phyloP scores from a whole-genome alignment of 2,113 vertebrate genomes.

The Strix aluco region DNA sequence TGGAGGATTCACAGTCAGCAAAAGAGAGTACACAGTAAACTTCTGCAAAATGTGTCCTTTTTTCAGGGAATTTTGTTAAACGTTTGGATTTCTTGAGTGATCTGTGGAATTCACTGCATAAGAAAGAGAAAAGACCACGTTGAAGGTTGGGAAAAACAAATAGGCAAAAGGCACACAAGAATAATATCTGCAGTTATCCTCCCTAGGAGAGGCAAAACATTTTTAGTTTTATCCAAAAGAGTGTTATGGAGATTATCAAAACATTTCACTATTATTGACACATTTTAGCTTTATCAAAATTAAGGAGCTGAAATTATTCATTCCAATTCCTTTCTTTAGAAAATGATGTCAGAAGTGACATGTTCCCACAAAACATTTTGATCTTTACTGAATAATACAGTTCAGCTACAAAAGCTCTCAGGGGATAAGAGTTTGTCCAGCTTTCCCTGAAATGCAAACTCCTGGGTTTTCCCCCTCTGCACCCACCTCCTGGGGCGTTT shows the following conservation, averaged over 20 bases:
- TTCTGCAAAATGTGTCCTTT: background rate
- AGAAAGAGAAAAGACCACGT: background rate
- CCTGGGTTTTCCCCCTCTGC: background rate
- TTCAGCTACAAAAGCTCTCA: background rate
- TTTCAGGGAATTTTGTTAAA: background rate
- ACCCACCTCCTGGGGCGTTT: background rate
- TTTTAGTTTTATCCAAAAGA: background rate
- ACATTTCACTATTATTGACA: constrained; percentile 3
- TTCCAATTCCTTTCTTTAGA: background rate
- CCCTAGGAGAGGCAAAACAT: background rate
- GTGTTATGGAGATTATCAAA: background rate
- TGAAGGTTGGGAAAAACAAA: background rate
- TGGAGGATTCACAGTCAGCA: background rate
- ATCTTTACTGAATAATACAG: background rate
- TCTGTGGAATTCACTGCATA: background rate
- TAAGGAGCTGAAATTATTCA: background rate
- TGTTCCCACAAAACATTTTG: background rate
- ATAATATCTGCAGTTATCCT: background rate
- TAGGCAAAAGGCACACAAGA: background rate
- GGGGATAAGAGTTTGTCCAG: background rate
- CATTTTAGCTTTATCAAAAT: background rate
- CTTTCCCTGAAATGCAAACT: background rate
- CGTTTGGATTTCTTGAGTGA: background rate
- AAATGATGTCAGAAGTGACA: background rate
- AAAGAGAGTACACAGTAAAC: background rate